Percentiles rank a stretch among this genome's conserved stretches.
Conservation (phyloP, 2,888 invertebrate genomes). For the Elmis aenea region DNA sequence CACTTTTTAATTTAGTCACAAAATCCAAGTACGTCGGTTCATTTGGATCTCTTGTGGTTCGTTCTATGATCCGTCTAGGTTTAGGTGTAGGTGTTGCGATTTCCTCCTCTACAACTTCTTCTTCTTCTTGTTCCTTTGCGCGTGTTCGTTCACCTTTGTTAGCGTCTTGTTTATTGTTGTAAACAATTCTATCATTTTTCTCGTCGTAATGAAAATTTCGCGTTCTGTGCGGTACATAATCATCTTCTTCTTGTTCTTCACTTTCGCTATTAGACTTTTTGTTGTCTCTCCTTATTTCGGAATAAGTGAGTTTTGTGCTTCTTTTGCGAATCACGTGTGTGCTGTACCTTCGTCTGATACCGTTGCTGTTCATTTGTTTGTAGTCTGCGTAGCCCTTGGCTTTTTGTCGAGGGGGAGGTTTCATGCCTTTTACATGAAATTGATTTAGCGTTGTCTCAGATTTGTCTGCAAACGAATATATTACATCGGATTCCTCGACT, state of each 20-base stretch:
- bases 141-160: constrained; percentile 27
- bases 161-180: too few relatives aligned
- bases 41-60: constrained; percentile 28
- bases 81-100: constrained; percentile 4
- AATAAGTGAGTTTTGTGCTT: constrained; percentile 32
- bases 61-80: constrained; percentile 21
- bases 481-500: constrained; percentile 6
- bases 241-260: constrained; percentile 35
- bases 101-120: constrained; percentile 5
- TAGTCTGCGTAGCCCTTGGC: constrained; percentile 34
- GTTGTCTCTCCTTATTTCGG: constrained; percentile 33
- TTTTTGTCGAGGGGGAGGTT: constrained; percentile 37
- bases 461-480: too few relatives aligned
- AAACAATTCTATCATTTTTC: constrained; percentile 39
- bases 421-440: constrained; percentile 40
- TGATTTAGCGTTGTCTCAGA: constrained; percentile 29
- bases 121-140: constrained; percentile 24
- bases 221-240: constrained; percentile 42
- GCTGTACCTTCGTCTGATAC: constrained; percentile 10
- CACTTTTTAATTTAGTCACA: constrained; percentile 33
- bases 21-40: constrained; percentile 39
- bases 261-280: too few relatives aligned
- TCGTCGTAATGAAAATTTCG: constrained; percentile 43
- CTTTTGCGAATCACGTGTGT: constrained; percentile 26
- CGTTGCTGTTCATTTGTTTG: constrained; percentile 10